Conservation (phyloP, 2,888 invertebrate genomes). For the Andrena bucephala region DNA sequence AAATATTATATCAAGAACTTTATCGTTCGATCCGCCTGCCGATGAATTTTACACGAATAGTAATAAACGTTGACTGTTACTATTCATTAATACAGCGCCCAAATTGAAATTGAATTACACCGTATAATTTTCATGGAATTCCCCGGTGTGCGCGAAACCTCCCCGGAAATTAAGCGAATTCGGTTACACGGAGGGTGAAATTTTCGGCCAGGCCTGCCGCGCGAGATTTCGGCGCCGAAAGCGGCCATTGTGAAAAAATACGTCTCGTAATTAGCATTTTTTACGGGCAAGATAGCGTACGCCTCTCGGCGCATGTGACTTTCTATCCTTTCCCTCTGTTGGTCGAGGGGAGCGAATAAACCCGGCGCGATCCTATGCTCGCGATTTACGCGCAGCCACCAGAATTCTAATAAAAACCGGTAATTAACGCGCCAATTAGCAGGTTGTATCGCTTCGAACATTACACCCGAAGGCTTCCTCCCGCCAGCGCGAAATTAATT, state of each 20-base stretch:
- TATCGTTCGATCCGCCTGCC: slow-evolving; percentile 21
- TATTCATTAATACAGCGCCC: neutral
- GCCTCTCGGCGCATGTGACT: neutral
- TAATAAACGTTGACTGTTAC: slow-evolving; percentile 20
- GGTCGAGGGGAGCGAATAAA: slow-evolving; percentile 2
- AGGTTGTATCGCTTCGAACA: slow-evolving; percentile 9
- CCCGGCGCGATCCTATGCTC: neutral
- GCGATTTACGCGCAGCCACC: slow-evolving; percentile 25
- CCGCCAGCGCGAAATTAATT: slow-evolving; percentile 26
- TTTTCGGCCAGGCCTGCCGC: neutral
- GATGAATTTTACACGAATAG: slow-evolving; percentile 25
- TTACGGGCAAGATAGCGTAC: neutral
- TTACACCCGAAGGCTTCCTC: slow-evolving; percentile 3
- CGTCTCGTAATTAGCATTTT: slow-evolving; percentile 38
- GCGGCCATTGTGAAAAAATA: neutral
- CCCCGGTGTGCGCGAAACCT: neutral
- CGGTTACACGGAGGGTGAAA: neutral
- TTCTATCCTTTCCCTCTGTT: neutral
- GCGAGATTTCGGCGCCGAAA: neutral
- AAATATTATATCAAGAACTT: slow-evolving; percentile 30
- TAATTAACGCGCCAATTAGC: slow-evolving; percentile 45
- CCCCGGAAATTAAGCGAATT: neutral
- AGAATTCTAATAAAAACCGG: slow-evolving; percentile 25
- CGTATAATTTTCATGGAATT: neutral
- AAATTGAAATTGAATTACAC: slow-evolving; percentile 24